Evolutionary conservation across 2,888 invertebrate genomes (phyloP).

Genomic region (Seladonia tumulorum): DNA sequence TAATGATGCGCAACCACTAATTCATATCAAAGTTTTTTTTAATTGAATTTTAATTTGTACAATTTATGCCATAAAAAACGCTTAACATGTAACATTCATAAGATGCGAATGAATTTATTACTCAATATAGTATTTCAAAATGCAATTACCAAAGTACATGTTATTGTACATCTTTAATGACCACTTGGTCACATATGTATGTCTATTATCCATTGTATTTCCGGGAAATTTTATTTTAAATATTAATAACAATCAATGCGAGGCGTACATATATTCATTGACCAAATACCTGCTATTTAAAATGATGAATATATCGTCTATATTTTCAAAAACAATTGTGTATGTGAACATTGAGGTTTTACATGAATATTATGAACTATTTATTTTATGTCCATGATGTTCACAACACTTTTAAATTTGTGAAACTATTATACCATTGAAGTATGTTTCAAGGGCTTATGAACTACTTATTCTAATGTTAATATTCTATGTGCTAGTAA

Average conservation of each 20-base stretch:
- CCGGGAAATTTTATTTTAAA: conserved; percentile 44
- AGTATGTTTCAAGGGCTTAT: conserved; percentile 4
- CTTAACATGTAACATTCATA: not conserved
- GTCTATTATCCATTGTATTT: conserved; percentile 60
- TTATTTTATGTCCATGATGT: conserved; percentile 11
- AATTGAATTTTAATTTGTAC: not conserved
- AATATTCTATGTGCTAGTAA: conserved; percentile 49
- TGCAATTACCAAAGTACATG: conserved; percentile 31
- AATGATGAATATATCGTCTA: not conserved
- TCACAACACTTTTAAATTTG: conserved; percentile 16
- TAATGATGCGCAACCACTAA: not conserved
- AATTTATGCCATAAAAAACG: not conserved
- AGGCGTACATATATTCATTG: conserved; percentile 16
- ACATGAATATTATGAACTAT: conserved; percentile 12
- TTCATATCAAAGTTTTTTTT: not conserved
- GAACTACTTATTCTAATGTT: conserved; percentile 31
- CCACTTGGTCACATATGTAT: conserved; percentile 69
- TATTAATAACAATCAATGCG: conserved; percentile 2
- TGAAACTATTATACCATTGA: conserved; percentile 11
- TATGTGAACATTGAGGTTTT: conserved; percentile 22
- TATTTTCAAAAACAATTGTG: not conserved
- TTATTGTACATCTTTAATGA: conserved; percentile 58
- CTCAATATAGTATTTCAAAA: conserved; percentile 14
- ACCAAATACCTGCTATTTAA: conserved; percentile 25
- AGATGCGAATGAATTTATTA: conserved; percentile 15